Percentiles rank a stretch among this genome's conserved stretches.
phyloP scores from a whole-genome alignment of 2,797 vertebrate genomes.

The Clarias fuscus region DNA sequence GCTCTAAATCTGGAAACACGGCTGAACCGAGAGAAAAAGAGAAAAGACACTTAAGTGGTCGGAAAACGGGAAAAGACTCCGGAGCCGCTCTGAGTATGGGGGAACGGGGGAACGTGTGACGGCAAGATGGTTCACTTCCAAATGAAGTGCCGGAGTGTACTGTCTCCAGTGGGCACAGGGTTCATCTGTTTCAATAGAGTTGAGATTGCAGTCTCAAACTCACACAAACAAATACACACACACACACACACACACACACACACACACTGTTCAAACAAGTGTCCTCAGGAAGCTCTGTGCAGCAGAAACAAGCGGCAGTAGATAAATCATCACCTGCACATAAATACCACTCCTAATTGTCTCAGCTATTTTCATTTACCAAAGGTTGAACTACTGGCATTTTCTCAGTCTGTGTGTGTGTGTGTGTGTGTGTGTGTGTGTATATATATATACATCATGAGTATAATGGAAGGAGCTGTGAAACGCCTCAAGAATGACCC shows the following conservation, averaged over 20 bases:
- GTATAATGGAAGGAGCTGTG: not conserved
- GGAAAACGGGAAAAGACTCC: not conserved
- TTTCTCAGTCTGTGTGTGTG: conserved; percentile 35
- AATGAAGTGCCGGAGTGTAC: conserved; percentile 26
- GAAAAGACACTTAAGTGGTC: not conserved
- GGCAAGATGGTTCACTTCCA: conserved; percentile 23
- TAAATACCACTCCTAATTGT: conserved; percentile 42
- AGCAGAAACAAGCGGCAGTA: not conserved
- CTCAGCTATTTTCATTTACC: conserved; percentile 44
- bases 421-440: conserved; percentile 20
- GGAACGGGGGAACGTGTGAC: not conserved
- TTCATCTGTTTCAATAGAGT: conserved; percentile 37
- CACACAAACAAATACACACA: conserved; percentile 1
- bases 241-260: not conserved
- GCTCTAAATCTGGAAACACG: not conserved
- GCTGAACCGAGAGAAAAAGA: not conserved
- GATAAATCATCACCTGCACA: conserved; percentile 36
- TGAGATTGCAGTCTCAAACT: not conserved
- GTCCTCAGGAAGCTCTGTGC: not conserved
- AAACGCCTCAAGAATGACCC: conserved; percentile 8
- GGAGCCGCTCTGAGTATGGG: not conserved
- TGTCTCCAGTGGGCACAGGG: conserved; percentile 26
- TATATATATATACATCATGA: conserved; percentile 4
- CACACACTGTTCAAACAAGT: not conserved
- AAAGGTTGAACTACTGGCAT: conserved; percentile 42